Evolutionary conservation across 2,113 vertebrate genomes (phyloP).

Genomic region (Leptocoma aspasia): DNA sequence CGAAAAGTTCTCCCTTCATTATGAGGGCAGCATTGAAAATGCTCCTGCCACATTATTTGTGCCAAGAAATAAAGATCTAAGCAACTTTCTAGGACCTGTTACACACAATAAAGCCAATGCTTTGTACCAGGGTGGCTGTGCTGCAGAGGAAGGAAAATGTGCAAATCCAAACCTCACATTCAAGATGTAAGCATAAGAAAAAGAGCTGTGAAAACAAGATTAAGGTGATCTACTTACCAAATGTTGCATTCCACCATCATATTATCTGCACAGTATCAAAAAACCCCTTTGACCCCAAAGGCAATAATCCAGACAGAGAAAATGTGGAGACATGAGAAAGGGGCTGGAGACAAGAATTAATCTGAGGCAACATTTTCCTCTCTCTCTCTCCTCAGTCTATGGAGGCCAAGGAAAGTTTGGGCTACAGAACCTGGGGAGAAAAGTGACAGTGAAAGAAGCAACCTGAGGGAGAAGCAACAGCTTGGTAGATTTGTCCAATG

Average conservation of each 20-base stretch:
- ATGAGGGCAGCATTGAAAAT: constrained; percentile 41
- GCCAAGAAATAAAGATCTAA: constrained; percentile 42
- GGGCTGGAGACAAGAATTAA: background rate
- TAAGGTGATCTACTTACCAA: constrained; percentile 9
- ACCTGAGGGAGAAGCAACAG: background rate
- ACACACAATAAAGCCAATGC: background rate
- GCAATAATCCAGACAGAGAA: background rate
- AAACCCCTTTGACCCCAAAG: background rate
- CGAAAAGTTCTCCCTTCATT: constrained; percentile 39
- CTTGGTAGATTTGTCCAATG: background rate
- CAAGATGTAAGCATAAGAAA: background rate
- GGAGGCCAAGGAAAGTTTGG: background rate
- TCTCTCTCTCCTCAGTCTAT: background rate
- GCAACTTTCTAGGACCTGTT: constrained; percentile 32
- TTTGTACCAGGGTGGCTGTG: background rate
- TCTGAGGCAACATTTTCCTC: background rate
- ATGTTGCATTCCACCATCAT: background rate
- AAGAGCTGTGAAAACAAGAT: constrained; percentile 7
- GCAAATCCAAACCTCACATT: constrained; percentile 18
- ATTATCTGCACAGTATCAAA: background rate
- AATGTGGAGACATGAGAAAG: background rate
- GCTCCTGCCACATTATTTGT: constrained; percentile 35
- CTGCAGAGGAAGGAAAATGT: background rate
- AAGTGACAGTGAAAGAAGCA: background rate
- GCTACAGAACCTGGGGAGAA: background rate